These are phyloP conservation scores for Peromyscus maniculatus DNA, from an alignment of 2,113 vertebrate genomes.

Conservation along the genomic window DNA sequence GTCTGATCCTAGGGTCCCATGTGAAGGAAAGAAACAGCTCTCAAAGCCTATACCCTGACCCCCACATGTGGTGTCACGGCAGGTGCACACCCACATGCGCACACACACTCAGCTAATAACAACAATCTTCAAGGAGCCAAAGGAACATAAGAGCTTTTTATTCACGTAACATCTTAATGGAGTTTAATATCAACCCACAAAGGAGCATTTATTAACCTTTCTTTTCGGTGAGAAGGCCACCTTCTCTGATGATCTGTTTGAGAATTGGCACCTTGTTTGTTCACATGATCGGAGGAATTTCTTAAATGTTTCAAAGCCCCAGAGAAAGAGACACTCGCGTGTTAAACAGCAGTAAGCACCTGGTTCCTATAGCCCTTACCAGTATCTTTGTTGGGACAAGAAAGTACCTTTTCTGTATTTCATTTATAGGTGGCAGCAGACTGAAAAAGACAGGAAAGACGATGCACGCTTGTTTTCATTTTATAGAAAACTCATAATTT, in stretches of 20 bases:
- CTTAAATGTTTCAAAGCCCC: neutral
- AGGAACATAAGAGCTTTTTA: slow-evolving; percentile 47
- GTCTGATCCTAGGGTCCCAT: neutral
- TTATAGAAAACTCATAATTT: neutral
- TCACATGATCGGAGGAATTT: neutral
- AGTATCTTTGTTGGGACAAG: neutral
- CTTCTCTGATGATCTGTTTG: neutral
- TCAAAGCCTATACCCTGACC: neutral
- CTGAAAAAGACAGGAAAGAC: neutral
- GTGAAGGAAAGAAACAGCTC: neutral
- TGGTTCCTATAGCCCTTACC: neutral
- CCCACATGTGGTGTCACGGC: neutral
- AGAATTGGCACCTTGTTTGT: neutral
- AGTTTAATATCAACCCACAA: slow-evolving; percentile 31
- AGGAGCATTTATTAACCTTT: slow-evolving; percentile 24
- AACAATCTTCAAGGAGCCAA: neutral
- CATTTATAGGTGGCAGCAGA: slow-evolving; percentile 8
- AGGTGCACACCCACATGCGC: neutral
- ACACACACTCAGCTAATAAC: neutral
- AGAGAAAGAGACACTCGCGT: neutral
- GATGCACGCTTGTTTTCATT: neutral
- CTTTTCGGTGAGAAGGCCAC: neutral
- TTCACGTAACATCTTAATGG: slow-evolving; percentile 40
- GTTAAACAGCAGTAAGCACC: neutral
- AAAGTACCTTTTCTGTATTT: neutral